phyloP scores from a whole-genome alignment of 2,888 invertebrate genomes.

The Arctia plantaginis region DNA sequence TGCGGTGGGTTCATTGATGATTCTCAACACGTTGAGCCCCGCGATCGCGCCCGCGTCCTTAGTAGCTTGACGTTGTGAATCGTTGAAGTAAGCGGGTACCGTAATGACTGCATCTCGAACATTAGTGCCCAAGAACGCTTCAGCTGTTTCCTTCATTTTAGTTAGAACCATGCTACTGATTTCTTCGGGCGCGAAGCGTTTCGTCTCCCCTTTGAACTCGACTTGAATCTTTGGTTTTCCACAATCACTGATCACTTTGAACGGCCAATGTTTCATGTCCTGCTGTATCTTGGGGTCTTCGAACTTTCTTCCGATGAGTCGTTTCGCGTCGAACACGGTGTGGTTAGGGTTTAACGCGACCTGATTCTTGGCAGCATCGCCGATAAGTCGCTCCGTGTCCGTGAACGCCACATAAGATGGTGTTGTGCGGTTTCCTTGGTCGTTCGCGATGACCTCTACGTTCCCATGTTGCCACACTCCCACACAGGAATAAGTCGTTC shows the following conservation, averaged over 20 bases:
- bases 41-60: slow-evolving; percentile 17
- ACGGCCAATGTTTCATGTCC: slow-evolving; percentile 93
- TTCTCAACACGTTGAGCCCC: slow-evolving; percentile 83
- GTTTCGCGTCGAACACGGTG: slow-evolving; percentile 18
- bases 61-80: slow-evolving; percentile 17
- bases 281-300: slow-evolving; percentile 89
- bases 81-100: slow-evolving; percentile 66
- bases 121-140: slow-evolving; percentile 88
- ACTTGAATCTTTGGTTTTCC: slow-evolving; percentile 16
- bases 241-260: slow-evolving; percentile 87
- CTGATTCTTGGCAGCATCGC: slow-evolving; percentile 15
- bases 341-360: slow-evolving; percentile 12
- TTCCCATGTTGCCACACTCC: slow-evolving; percentile 17
- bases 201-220: slow-evolving; percentile 69
- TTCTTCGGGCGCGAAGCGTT: slow-evolving; percentile 88
- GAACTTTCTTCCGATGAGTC: slow-evolving; percentile 68
- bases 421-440: slow-evolving; percentile 88
- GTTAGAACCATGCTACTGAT: slow-evolving; percentile 87
- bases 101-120: slow-evolving; percentile 90
- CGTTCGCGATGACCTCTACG: slow-evolving; percentile 72
- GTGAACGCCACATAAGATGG: slow-evolving; percentile 89
- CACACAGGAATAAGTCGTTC: slow-evolving; percentile 16
- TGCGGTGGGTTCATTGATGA: slow-evolving; percentile 93
- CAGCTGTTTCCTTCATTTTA: slow-evolving; percentile 66
- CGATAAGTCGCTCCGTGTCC: slow-evolving; percentile 19